Conservation (phyloP, 2,888 invertebrate genomes). For the Oasisia sp. region DNA sequence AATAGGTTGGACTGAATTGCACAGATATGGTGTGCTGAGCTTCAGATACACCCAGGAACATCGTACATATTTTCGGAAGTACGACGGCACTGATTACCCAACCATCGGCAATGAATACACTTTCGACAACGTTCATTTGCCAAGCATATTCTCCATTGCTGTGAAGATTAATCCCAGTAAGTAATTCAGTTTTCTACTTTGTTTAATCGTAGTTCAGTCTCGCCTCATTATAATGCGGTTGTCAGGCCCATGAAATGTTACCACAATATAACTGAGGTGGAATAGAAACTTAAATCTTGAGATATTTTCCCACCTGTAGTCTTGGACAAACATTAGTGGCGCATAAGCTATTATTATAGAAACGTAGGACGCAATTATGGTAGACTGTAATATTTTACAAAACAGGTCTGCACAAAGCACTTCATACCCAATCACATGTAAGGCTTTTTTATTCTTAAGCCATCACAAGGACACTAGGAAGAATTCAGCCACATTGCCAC, state of each 20-base stretch:
- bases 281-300: no score
- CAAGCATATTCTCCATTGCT: background rate
- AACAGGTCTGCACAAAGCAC: background rate
- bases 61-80: slow-evolving; percentile 1
- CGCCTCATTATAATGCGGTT: no score
- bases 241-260: no score
- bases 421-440: background rate
- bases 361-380: background rate
- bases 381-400: background rate
- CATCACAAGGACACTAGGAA: background rate
- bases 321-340: background rate
- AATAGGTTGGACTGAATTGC: background rate
- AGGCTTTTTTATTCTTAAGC: background rate
- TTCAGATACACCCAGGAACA: background rate
- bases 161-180: slow-evolving; percentile 5
- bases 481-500: background rate
- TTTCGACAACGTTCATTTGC: background rate
- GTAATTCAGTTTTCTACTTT: background rate
- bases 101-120: background rate
- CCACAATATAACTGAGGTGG: no score
- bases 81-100: background rate
- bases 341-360: background rate
- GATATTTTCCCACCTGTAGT: background rate
- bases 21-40: background rate
- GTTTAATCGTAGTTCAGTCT: no score